Evolutionary conservation across 1,140 invertebrate species (phyloP).

Genomic region (Bombus breviceps): DNA sequence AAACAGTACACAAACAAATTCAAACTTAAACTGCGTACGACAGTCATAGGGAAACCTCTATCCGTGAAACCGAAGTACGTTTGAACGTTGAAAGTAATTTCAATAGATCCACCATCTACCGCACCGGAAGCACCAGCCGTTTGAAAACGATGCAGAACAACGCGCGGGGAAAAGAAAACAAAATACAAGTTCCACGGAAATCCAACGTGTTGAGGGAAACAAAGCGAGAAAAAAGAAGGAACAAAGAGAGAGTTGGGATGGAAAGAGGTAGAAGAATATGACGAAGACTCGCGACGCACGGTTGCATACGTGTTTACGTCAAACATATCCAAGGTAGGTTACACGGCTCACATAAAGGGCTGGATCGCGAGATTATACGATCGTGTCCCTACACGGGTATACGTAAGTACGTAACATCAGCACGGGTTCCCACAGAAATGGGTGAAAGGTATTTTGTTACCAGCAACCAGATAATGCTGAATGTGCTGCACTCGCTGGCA

Average conservation of each 20-base stretch:
- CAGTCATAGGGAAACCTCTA: not conserved
- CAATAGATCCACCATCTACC: not conserved
- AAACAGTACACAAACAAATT: not conserved
- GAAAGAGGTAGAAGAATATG: not conserved
- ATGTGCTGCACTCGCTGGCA: constrained; percentile 37
- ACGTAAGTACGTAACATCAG: constrained; percentile 5
- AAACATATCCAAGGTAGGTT: constrained; percentile 53
- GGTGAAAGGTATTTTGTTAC: constrained; percentile 65
- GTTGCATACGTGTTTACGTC: constrained; percentile 52
- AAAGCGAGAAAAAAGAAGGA: not conserved
- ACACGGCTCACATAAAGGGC: constrained; percentile 39
- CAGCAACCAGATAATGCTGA: constrained; percentile 58
- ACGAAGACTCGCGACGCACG: constrained; percentile 10
- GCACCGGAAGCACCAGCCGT: not conserved
- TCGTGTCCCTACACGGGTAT: not conserved
- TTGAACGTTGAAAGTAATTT: constrained; percentile 23
- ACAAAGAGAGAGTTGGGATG: not conserved
- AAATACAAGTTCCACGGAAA: not conserved
- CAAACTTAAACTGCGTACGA: not conserved
- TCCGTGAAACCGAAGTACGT: not conserved
- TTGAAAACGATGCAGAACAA: not conserved
- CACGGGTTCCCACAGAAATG: constrained; percentile 34
- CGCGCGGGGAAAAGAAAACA: not conserved
- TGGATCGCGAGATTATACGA: constrained; percentile 49
- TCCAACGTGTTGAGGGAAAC: not conserved